These are phyloP conservation scores for Liparis tanakae DNA, from an alignment of 2,797 vertebrate species.

Conservation along the genomic window DNA sequence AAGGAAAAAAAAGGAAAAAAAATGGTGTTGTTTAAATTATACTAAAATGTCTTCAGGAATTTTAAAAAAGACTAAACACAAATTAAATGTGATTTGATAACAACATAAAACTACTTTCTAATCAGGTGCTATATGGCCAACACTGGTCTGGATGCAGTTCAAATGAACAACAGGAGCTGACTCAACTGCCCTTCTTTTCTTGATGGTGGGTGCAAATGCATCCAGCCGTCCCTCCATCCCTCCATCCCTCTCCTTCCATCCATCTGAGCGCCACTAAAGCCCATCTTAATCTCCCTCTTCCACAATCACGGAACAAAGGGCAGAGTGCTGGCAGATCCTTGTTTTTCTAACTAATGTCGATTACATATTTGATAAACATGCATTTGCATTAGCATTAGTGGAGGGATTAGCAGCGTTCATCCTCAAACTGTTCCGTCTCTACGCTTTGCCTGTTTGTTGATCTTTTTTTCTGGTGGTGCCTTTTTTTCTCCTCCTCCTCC, in stretches of 20 bases:
- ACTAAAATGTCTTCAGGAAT: neutral
- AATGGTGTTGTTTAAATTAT: neutral
- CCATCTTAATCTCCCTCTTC: slow-evolving; percentile 82
- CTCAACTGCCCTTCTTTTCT: slow-evolving; percentile 48
- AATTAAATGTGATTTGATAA: neutral
- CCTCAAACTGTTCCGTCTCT: slow-evolving; percentile 83
- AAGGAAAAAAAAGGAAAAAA: neutral
- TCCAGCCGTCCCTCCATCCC: slow-evolving; percentile 56
- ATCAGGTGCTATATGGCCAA: slow-evolving; percentile 3
- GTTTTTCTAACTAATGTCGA: slow-evolving; percentile 81
- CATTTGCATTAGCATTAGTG: slow-evolving; percentile 83
- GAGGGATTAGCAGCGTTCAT: slow-evolving; percentile 81
- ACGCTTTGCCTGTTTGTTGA: slow-evolving; percentile 80
- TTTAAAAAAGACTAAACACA: neutral
- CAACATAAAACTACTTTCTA: neutral
- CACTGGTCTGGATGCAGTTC: slow-evolving; percentile 9
- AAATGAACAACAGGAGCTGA: slow-evolving; percentile 29
- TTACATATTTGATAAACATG: slow-evolving; percentile 84
- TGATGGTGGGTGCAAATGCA: slow-evolving; percentile 50
- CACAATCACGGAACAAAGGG: slow-evolving; percentile 81
- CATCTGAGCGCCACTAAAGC: slow-evolving; percentile 76
- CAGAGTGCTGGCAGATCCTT: slow-evolving; percentile 76
- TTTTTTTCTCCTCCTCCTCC: slow-evolving; percentile 2
- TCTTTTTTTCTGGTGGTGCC: slow-evolving; percentile 66
- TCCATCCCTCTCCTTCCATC: slow-evolving; percentile 69